These are phyloP conservation scores for Heterocephalus glaber DNA, from an alignment of 2,113 vertebrate genomes.

Conservation along the genomic window DNA sequence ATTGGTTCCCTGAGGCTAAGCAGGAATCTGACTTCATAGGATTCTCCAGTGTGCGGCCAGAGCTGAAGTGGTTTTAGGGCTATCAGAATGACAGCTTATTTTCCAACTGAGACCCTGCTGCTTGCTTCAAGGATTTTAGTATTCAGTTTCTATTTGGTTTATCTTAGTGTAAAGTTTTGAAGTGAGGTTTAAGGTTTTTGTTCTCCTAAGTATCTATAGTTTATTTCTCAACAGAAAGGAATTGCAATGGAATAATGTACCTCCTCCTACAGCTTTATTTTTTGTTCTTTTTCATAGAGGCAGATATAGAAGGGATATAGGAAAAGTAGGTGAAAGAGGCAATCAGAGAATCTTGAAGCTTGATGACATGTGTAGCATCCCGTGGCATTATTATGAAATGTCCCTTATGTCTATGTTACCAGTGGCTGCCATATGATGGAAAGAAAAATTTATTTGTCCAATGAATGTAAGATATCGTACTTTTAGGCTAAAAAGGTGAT, in stretches of 20 bases:
- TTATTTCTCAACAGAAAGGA: slow-evolving; percentile 8
- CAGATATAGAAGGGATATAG: neutral
- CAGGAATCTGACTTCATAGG: neutral
- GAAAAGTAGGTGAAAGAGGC: neutral
- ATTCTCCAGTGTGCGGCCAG: neutral
- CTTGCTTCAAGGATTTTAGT: slow-evolving; percentile 69
- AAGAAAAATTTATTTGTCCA: neutral
- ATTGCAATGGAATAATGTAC: neutral
- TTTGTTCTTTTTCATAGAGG: neutral
- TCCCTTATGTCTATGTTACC: neutral
- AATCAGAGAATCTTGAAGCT: neutral
- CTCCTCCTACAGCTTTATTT: neutral
- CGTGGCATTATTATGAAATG: neutral
- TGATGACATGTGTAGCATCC: neutral
- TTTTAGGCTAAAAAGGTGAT: neutral
- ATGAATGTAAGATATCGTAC: neutral
- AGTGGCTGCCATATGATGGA: neutral
- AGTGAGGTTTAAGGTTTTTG: slow-evolving; percentile 30
- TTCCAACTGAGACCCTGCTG: slow-evolving; percentile 62
- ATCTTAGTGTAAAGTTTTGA: slow-evolving; percentile 39
- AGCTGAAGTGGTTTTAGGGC: slow-evolving; percentile 25
- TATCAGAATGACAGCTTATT: neutral
- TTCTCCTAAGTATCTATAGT: neutral
- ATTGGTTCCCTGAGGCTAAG: neutral
- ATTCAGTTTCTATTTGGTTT: slow-evolving; percentile 41